These are phyloP conservation scores for Latrodectus hesperus DNA, from an alignment of 2,888 invertebrate species.

Conservation along the genomic window DNA sequence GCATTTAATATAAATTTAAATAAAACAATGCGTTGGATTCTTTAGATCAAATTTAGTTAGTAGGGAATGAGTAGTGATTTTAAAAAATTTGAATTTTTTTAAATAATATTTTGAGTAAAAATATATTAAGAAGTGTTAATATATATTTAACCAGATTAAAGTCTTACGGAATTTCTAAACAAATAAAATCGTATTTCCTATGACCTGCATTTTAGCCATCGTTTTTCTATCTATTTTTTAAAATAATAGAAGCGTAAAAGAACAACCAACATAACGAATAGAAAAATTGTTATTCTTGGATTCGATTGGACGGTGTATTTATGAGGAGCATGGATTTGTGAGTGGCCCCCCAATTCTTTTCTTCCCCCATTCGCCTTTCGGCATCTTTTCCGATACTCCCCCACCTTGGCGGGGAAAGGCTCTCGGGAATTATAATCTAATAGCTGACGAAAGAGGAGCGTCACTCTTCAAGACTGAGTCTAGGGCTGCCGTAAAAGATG, in stretches of 20 bases:
- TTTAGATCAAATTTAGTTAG: too few relatives aligned
- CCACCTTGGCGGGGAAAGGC: conserved; percentile 51
- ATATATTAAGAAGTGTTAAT: too few relatives aligned
- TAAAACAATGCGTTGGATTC: too few relatives aligned
- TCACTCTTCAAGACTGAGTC: conserved; percentile 60
- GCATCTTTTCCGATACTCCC: conserved; percentile 65
- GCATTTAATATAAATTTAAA: too few relatives aligned
- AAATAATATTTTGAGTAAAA: too few relatives aligned
- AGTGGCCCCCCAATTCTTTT: conserved; percentile 36
- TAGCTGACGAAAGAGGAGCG: conserved; percentile 68
- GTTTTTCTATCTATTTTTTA: too few relatives aligned
- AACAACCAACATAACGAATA: background rate
- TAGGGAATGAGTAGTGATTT: too few relatives aligned
- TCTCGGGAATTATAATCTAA: conserved; percentile 69
- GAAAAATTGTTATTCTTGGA: background rate
- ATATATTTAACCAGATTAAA: too few relatives aligned
- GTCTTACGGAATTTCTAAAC: too few relatives aligned
- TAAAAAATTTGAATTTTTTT: too few relatives aligned
- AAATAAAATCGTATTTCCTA: too few relatives aligned
- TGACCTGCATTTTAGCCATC: too few relatives aligned
- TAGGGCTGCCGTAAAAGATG: conserved; percentile 40
- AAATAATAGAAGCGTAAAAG: background rate
- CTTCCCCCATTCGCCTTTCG: conserved; percentile 48
- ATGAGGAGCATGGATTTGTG: conserved; percentile 33
- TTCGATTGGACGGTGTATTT: conserved; percentile 28